A percentile compares a stretch with the other conserved stretches of the same genome.
These are phyloP conservation scores for Panagrolaimus sp. DNA, from an alignment of 1,140 invertebrate species.

Conservation along the genomic window DNA sequence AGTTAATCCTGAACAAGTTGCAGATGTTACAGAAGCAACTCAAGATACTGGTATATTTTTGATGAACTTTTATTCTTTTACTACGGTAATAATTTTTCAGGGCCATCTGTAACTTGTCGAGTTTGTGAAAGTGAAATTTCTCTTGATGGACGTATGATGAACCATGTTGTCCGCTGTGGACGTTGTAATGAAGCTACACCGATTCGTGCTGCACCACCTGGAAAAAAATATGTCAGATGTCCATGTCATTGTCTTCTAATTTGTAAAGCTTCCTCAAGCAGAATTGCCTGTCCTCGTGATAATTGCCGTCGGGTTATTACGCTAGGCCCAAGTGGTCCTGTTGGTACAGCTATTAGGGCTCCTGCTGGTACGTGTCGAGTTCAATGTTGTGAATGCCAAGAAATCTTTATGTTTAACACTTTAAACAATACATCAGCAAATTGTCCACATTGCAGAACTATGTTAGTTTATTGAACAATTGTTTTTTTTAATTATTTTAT, in stretches of 20 bases:
- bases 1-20: slow-evolving; percentile 13
- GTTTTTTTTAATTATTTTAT: background rate
- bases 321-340: slow-evolving; percentile 76
- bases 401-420: slow-evolving; percentile 72
- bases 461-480: slow-evolving; percentile 16
- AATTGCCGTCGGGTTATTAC: slow-evolving; percentile 89
- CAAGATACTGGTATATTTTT: background rate
- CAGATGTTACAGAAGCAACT: slow-evolving; percentile 3
- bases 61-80: slow-evolving; percentile 24
- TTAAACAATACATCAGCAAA: slow-evolving; percentile 72
- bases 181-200: slow-evolving; percentile 72
- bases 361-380: slow-evolving; percentile 88
- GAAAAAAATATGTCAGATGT: slow-evolving; percentile 97
- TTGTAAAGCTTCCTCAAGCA: slow-evolving; percentile 87
- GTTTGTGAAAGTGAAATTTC: slow-evolving; percentile 94
- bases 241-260: slow-evolving; percentile 96
- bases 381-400: slow-evolving; percentile 83
- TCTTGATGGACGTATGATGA: slow-evolving; percentile 82
- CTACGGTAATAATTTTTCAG: slow-evolving; percentile 36
- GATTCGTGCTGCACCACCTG: slow-evolving; percentile 90
- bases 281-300: slow-evolving; percentile 89
- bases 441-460: slow-evolving; percentile 52
- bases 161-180: slow-evolving; percentile 77
- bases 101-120: slow-evolving; percentile 81
- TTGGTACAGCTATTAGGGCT: slow-evolving; percentile 57